Conservation (phyloP, 2,888 invertebrate species). For the Chelonus formosanus region DNA sequence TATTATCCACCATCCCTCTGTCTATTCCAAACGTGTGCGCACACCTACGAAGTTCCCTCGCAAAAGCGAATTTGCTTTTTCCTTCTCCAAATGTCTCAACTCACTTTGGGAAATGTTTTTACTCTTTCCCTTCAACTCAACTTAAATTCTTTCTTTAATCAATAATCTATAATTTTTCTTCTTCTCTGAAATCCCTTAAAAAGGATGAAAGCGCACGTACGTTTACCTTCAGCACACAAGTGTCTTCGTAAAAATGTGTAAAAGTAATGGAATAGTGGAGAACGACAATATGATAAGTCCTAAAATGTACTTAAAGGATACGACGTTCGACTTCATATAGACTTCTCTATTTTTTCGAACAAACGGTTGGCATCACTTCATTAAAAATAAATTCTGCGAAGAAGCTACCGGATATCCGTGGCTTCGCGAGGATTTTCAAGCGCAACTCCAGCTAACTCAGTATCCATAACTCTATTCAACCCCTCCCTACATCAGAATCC, state of each 20-base stretch:
- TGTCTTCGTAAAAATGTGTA: no score
- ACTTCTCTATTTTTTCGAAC: constrained; percentile 14
- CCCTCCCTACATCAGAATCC: neutral
- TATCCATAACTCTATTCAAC: constrained; percentile 53
- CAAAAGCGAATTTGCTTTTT: constrained; percentile 21
- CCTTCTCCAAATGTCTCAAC: constrained; percentile 13
- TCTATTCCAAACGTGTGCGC: constrained; percentile 40
- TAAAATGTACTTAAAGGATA: neutral
- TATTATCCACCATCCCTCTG: constrained; percentile 65
- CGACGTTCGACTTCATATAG: constrained; percentile 2
- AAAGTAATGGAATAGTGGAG: no score
- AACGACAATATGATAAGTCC: constrained; percentile 1
- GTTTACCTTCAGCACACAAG: no score
- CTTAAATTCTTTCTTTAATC: constrained; percentile 1
- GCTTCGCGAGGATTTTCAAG: constrained; percentile 65
- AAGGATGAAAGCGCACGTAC: neutral
- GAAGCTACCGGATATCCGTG: constrained; percentile 65
- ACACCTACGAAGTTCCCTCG: constrained; percentile 17
- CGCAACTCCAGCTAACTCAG: constrained; percentile 43
- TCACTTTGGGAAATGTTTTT: neutral
- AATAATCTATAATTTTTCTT: no score
- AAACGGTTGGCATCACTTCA: constrained; percentile 64
- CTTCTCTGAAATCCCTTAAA: no score
- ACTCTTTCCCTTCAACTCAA: constrained; percentile 12
- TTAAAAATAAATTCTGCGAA: constrained; percentile 68